These are phyloP conservation scores for Madoqua kirkii DNA, from an alignment of 2,113 vertebrate species.

Conservation along the genomic window DNA sequence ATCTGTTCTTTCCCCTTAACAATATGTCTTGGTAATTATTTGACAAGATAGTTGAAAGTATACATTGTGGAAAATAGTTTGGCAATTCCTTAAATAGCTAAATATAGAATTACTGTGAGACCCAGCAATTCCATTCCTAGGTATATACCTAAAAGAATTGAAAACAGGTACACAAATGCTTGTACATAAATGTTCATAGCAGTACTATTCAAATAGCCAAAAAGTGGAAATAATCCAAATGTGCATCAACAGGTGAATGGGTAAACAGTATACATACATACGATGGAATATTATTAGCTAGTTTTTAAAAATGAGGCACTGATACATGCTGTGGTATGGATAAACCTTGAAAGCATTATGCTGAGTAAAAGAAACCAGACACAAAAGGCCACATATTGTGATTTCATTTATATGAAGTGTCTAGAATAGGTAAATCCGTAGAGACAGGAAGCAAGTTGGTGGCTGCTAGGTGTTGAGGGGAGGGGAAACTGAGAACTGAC, in stretches of 20 bases:
- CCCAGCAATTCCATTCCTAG: background rate
- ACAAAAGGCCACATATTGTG: background rate
- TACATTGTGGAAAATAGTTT: background rate
- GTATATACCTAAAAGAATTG: background rate
- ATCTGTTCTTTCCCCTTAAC: background rate
- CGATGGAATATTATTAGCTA: background rate
- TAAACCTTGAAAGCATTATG: background rate
- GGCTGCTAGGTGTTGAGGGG: background rate
- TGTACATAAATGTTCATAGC: background rate
- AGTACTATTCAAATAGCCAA: background rate
- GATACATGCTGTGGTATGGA: background rate
- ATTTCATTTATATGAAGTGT: background rate
- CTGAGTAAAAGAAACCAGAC: background rate
- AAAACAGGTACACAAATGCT: background rate
- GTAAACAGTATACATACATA: background rate
- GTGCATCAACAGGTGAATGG: background rate
- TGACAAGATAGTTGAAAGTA: background rate
- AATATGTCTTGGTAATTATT: background rate
- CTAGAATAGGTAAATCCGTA: background rate
- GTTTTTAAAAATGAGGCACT: background rate
- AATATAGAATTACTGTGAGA: background rate
- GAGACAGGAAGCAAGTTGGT: background rate
- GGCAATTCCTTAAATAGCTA: background rate
- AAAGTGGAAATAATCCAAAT: background rate
- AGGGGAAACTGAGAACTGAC: background rate